phyloP scores from a whole-genome alignment of 2,888 invertebrate species.

The Deroplatys truncata region DNA sequence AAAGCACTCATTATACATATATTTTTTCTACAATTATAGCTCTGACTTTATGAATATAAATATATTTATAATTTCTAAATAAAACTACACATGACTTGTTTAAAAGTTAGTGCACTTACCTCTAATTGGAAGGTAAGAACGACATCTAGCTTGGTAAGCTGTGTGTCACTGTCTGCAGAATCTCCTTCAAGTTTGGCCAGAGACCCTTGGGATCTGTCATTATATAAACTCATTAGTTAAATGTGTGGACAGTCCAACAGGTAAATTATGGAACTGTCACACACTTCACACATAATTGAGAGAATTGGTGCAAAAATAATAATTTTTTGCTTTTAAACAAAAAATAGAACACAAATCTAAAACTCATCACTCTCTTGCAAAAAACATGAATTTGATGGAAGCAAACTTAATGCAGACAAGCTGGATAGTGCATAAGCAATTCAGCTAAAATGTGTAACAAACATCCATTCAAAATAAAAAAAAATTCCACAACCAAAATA shows the following conservation, averaged over 20 bases:
- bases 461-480: neutral
- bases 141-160: slow-evolving; percentile 96
- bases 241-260: neutral
- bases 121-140: slow-evolving; percentile 95
- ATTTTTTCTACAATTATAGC: too few relatives aligned
- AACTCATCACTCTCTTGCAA: neutral
- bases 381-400: neutral
- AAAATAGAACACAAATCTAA: neutral
- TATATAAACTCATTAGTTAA: slow-evolving; percentile 9
- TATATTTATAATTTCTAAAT: neutral
- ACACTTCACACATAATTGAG: neutral
- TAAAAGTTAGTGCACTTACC: slow-evolving; percentile 51
- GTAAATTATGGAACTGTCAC: neutral
- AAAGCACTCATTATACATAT: too few relatives aligned
- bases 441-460: neutral
- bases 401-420: neutral
- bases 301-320: neutral
- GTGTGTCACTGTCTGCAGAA: slow-evolving; percentile 91
- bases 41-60: neutral
- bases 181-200: slow-evolving; percentile 91
- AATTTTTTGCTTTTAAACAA: neutral
- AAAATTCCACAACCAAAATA: neutral
- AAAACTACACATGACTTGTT: neutral
- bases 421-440: neutral
- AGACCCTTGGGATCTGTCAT: slow-evolving; percentile 78